A percentile compares a stretch with the other conserved stretches of the same genome.
Evolutionary conservation across 2,888 invertebrate species (phyloP).

Genomic region (Platycheirus rosarum): DNA sequence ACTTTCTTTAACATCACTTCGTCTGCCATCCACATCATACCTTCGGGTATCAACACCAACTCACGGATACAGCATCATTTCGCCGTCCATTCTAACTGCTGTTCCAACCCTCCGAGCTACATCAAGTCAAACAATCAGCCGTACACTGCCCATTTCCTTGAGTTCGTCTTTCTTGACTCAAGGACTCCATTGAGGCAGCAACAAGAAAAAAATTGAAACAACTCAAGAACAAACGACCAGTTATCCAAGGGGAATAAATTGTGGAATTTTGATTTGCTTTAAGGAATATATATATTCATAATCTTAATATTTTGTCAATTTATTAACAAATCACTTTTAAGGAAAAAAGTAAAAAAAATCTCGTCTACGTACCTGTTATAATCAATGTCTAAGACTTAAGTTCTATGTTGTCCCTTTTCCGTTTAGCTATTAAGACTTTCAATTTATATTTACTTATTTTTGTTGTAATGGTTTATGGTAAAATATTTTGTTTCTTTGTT

Average conservation of each 20-base stretch:
- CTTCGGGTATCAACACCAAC: conserved; percentile 78
- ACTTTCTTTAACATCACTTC: conserved; percentile 74
- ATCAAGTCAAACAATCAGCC: conserved; percentile 73
- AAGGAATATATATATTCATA: conserved; percentile 27
- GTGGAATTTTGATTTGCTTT: conserved; percentile 38
- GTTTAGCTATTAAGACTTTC: conserved; percentile 20
- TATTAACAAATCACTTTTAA: conserved; percentile 22
- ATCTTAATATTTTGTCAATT: conserved; percentile 47
- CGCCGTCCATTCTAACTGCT: conserved; percentile 78
- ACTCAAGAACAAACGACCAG: conserved; percentile 54
- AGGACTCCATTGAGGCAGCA: conserved; percentile 35
- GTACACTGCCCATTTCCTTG: conserved; percentile 77
- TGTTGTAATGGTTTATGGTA: conserved; percentile 54
- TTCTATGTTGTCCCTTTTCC: conserved; percentile 45
- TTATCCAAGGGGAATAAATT: conserved; percentile 53
- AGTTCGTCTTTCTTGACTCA: conserved; percentile 77
- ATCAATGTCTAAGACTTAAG: conserved; percentile 56
- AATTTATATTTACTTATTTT: conserved; percentile 3
- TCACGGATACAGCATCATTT: conserved; percentile 79
- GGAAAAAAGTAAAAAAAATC: conserved; percentile 20
- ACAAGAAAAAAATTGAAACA: neutral
- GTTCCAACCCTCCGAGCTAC: conserved; percentile 73
- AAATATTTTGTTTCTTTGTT: conserved; percentile 19
- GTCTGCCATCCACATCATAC: conserved; percentile 79
- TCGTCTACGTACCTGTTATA: conserved; percentile 57